These are phyloP conservation scores for Drosophila affinis DNA, from an alignment of 2,888 invertebrate genomes.

Conservation along the genomic window DNA sequence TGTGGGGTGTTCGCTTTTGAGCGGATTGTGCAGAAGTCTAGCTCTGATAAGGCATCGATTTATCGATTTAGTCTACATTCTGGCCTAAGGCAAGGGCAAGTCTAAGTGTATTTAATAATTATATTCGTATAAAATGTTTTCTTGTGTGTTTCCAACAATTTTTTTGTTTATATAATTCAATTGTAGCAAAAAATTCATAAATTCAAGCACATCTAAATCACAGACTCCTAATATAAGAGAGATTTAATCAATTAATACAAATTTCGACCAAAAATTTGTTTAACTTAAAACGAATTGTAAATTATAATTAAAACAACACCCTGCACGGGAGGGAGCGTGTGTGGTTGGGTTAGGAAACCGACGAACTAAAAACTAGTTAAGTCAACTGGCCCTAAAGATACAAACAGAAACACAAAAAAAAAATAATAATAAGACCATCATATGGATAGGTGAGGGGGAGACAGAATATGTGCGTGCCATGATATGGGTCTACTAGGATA, in stretches of 20 bases:
- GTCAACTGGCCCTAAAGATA: slow-evolving; percentile 65
- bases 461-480: slow-evolving; percentile 3
- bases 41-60: slow-evolving; percentile 37
- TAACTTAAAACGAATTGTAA: slow-evolving; percentile 51
- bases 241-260: slow-evolving; percentile 60
- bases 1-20: neutral
- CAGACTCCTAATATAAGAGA: slow-evolving; percentile 81
- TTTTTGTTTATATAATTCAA: slow-evolving; percentile 16
- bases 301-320: slow-evolving; percentile 52
- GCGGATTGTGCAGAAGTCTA: slow-evolving; percentile 34
- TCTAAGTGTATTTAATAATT: slow-evolving; percentile 28
- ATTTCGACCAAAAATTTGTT: slow-evolving; percentile 62
- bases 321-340: slow-evolving; percentile 6
- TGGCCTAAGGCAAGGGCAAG: slow-evolving; percentile 7
- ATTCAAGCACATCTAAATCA: slow-evolving; percentile 82
- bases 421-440: slow-evolving; percentile 54
- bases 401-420: slow-evolving; percentile 59
- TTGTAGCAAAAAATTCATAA: slow-evolving; percentile 59
- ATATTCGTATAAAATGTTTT: slow-evolving; percentile 38
- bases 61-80: slow-evolving; percentile 21
- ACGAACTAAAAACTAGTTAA: slow-evolving; percentile 67
- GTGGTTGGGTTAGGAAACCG: slow-evolving; percentile 21
- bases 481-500: slow-evolving; percentile 29
- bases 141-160: slow-evolving; percentile 60
- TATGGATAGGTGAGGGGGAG: slow-evolving; percentile 29